These are phyloP conservation scores for honey bee (Apis mellifera) DNA, from an alignment of 1,140 invertebrate genomes.

Conservation along the genomic window Amel_HAv3.1 CM009945.2:5138001-5138500, in stretches of 20 bases:
- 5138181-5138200: conserved; percentile 61
- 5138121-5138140: no score
- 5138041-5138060: conserved; percentile 32
- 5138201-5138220: conserved; percentile 68
- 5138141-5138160: no score
- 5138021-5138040: conserved; percentile 33
- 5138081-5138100: conserved; percentile 1
- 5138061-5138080: neutral
- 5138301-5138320: conserved; percentile 50
- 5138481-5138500: neutral
- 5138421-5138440: neutral
- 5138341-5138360: neutral
- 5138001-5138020: neutral
- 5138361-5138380: neutral
- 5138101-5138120: conserved; percentile 19
- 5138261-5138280: conserved; percentile 69
- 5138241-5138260: conserved; percentile 61
- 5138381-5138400: neutral
- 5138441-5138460: neutral
- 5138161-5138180: conserved; percentile 40
- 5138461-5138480: neutral
- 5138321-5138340: conserved; percentile 28
- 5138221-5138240: conserved; percentile 67
- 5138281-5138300: conserved; percentile 70
- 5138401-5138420: neutral